These are phyloP conservation scores for Aporophyla nigra DNA, from an alignment of 2,888 invertebrate species.

Conservation along the genomic window DNA sequence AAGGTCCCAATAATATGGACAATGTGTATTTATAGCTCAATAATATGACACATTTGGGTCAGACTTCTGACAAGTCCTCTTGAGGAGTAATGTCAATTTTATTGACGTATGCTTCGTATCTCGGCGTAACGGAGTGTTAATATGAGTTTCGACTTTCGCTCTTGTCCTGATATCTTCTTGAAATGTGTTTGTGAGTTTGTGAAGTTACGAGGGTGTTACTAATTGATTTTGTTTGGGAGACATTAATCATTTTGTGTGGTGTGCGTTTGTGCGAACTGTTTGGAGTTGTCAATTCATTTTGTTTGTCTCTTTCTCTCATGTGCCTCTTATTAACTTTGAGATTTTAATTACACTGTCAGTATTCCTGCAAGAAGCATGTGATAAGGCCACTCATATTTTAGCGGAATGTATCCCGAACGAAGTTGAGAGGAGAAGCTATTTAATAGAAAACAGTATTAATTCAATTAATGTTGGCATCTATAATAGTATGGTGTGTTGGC, in stretches of 20 bases:
- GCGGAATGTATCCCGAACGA: too few relatives aligned
- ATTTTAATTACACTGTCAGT: slow-evolving; percentile 89
- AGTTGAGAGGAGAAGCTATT: too few relatives aligned
- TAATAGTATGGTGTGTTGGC: too few relatives aligned
- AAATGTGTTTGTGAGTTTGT: slow-evolving; percentile 48
- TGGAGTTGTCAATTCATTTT: slow-evolving; percentile 5
- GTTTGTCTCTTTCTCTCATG: not conserved
- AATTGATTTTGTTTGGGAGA: slow-evolving; percentile 59
- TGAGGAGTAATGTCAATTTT: slow-evolving; percentile 74
- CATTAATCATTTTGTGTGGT: slow-evolving; percentile 42
- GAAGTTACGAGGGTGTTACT: slow-evolving; percentile 50
- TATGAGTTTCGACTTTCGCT: slow-evolving; percentile 61
- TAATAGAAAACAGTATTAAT: too few relatives aligned
- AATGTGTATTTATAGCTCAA: slow-evolving; percentile 82
- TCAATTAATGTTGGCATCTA: too few relatives aligned
- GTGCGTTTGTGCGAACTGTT: slow-evolving; percentile 15
- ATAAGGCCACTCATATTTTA: too few relatives aligned
- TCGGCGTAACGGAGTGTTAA: slow-evolving; percentile 62
- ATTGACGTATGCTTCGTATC: slow-evolving; percentile 69
- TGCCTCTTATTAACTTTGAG: not conserved
- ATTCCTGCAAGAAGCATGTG: slow-evolving; percentile 91
- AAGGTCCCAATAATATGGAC: slow-evolving; percentile 68
- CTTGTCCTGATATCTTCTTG: slow-evolving; percentile 51
- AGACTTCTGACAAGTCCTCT: slow-evolving; percentile 72
- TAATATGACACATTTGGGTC: slow-evolving; percentile 82